Percentiles rank a stretch among this genome's conserved stretches.
These are phyloP conservation scores for Masnerella sp. DNA, from an alignment of 2,888 invertebrate species.

Conservation along the genomic window DNA sequence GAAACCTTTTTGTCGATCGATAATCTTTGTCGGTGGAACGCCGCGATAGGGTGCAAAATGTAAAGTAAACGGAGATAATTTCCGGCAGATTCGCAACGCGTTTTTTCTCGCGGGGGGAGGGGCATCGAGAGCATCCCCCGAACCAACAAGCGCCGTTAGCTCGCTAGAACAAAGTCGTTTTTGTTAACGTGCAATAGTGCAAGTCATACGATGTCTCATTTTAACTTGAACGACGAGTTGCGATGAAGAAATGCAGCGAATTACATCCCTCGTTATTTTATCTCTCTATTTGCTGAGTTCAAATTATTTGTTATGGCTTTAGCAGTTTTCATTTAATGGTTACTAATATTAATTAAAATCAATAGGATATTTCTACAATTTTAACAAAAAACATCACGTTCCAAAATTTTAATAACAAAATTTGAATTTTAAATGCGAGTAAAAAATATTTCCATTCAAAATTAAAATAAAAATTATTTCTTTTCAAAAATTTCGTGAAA, in stretches of 20 bases:
- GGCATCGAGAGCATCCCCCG: not conserved
- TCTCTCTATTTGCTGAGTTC: not conserved
- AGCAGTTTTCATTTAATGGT: too few relatives aligned
- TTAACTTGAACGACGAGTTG: slow-evolving; percentile 31
- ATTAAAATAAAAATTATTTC: too few relatives aligned
- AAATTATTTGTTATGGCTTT: too few relatives aligned
- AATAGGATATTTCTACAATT: too few relatives aligned
- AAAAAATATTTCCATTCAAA: too few relatives aligned
- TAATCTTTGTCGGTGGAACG: slow-evolving; percentile 44
- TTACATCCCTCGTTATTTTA: not conserved
- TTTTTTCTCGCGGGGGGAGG: slow-evolving; percentile 66
- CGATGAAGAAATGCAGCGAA: not conserved
- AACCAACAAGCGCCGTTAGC: slow-evolving; percentile 60
- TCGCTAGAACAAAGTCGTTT: slow-evolving; percentile 72
- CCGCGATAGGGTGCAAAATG: slow-evolving; percentile 54
- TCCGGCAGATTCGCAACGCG: slow-evolving; percentile 73
- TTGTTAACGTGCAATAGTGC: slow-evolving; percentile 65
- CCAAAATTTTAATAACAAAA: too few relatives aligned
- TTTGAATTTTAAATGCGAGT: too few relatives aligned
- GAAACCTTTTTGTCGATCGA: slow-evolving; percentile 43
- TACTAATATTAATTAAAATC: too few relatives aligned
- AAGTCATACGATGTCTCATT: slow-evolving; percentile 67
- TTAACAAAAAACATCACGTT: too few relatives aligned
- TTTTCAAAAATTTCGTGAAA: too few relatives aligned
- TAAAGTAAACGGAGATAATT: slow-evolving; percentile 71